Conservation (phyloP, 2,797 vertebrate species). For the Balearica regulorum region DNA sequence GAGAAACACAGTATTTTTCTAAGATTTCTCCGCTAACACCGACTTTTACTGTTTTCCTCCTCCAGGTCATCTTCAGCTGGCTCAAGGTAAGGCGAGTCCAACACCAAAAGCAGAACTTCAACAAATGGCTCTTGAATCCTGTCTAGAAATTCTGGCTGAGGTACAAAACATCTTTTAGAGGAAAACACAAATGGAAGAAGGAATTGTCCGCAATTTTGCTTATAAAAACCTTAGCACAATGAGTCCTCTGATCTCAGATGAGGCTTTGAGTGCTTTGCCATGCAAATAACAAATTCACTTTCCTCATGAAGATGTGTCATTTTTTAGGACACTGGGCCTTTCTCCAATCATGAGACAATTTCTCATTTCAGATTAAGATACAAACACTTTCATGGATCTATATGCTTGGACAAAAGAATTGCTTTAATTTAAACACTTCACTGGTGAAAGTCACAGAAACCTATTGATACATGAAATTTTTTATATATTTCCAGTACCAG, state of each 20-base stretch:
- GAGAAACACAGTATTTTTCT: neutral
- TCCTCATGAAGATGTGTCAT: neutral
- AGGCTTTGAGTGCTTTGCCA: neutral
- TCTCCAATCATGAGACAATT: neutral
- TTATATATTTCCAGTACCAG: neutral
- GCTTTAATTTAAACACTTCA: neutral
- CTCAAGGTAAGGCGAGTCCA: neutral
- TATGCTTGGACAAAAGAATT: neutral
- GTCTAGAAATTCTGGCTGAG: neutral
- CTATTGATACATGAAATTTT: neutral
- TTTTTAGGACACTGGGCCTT: neutral
- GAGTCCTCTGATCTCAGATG: neutral
- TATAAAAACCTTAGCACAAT: neutral
- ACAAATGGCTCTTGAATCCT: neutral
- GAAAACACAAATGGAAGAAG: neutral
- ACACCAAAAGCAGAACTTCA: neutral
- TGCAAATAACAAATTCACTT: neutral
- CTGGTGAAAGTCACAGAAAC: neutral
- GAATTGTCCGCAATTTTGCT: neutral
- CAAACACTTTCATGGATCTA: neutral
- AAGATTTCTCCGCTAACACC: neutral
- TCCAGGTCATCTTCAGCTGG: neutral
- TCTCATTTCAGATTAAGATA: neutral
- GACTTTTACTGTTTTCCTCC: neutral
- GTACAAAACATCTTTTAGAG: neutral